These are phyloP conservation scores for Scyliorhinus canicula DNA, from an alignment of 2,797 vertebrate species.

Conservation along the genomic window DNA sequence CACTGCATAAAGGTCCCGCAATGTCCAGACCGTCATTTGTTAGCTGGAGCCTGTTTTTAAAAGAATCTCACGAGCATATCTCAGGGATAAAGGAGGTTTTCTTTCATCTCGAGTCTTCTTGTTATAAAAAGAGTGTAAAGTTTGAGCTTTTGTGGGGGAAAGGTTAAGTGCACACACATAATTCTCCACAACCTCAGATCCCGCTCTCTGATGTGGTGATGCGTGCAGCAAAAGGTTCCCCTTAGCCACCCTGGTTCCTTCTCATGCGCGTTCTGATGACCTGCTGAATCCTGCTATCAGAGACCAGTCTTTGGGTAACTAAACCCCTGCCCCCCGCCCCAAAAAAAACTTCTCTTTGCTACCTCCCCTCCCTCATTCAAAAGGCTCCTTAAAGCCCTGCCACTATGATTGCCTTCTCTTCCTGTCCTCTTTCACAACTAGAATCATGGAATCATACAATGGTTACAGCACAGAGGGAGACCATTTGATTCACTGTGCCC, in stretches of 20 bases:
- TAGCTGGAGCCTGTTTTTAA: not conserved
- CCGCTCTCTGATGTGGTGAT: not conserved
- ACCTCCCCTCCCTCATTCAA: not conserved
- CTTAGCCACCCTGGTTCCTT: not conserved
- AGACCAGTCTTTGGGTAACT: not conserved
- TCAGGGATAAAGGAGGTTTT: not conserved
- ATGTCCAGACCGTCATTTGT: not conserved
- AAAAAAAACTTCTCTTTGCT: not conserved
- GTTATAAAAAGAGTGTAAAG: not conserved
- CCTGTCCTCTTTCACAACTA: too few relatives aligned
- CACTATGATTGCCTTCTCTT: too few relatives aligned
- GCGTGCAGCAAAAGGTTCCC: not conserved
- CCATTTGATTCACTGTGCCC: too few relatives aligned
- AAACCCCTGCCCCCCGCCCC: not conserved
- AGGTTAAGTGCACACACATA: not conserved
- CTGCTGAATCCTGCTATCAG: not conserved
- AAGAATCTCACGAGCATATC: not conserved
- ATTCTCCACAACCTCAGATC: not conserved
- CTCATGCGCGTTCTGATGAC: not conserved
- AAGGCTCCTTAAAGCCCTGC: not conserved
- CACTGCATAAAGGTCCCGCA: not conserved
- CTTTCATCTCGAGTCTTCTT: not conserved
- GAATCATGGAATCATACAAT: too few relatives aligned
- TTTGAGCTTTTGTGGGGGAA: not conserved
- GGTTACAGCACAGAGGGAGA: too few relatives aligned